Base-by-base conservation (phyloP, 1,140 invertebrate genomes). In the Brachionus rotundiformis region DNA sequence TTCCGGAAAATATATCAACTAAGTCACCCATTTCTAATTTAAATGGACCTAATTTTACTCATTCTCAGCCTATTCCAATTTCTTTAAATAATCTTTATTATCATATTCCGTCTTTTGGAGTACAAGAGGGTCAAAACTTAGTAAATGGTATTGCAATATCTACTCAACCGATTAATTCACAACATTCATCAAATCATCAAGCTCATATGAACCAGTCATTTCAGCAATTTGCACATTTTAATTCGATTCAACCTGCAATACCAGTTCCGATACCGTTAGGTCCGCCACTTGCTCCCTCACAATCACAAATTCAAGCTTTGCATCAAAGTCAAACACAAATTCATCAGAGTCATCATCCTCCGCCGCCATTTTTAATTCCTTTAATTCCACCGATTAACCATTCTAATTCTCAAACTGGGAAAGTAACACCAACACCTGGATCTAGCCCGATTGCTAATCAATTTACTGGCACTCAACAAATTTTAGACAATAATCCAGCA, bases 381-480 rank as follows among this genome's bases (percentile, higher is more conserved):
- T 44, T 44, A 11, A 73, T 73, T 44, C 68, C 36, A 25, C 19
- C 68, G 5, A 23, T 73, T 27, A 71, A 19, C 39, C 65, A 71
- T 3, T 16, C 36, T 44, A 41, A 41, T 19, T 39, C 36, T 73
- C 33, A 44, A 44, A 47, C 16, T 25, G 39, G 39, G 10, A 73
- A 73, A 25, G 36, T 27, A 73, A 79, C 76, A 33, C 76, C 76
- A 39, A 79, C 76, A 4, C 47, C 47, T 8, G 76, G 76, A 31
- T 79, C 76, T 23, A 79, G 76, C 41, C 76, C 76, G n/a, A 79
- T 27, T 33, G 4, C 47, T 23, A 16, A 6, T 5, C 73, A 41
- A 76, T 27, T 68, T 3, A 33, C 63, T n/a, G 3, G 8, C 8
- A 75, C 44, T 29, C 65, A 71, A 71, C 33, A 16, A 2, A 7